These are phyloP conservation scores for Hesperophylax magnus DNA, from an alignment of 1,140 invertebrate genomes.

Conservation along the genomic window DNA sequence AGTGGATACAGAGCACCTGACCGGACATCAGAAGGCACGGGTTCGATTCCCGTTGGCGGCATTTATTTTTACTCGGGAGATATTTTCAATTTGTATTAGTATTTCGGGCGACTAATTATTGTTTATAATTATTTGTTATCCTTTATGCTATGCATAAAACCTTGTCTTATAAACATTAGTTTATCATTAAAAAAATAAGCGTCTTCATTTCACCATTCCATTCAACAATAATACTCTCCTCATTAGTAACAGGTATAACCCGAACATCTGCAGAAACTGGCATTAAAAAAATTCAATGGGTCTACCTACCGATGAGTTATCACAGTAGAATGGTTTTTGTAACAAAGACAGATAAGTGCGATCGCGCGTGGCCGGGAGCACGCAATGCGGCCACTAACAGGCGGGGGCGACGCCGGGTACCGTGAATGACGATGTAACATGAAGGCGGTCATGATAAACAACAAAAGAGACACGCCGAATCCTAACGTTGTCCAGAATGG, in stretches of 20 bases:
- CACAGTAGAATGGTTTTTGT: background rate
- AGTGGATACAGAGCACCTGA: too few relatives aligned
- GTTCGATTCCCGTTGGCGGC: too few relatives aligned
- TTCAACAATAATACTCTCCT: too few relatives aligned
- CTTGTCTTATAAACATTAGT: too few relatives aligned
- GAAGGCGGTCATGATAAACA: constrained; percentile 21
- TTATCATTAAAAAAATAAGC: too few relatives aligned
- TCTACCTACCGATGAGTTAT: background rate
- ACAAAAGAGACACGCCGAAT: constrained; percentile 3
- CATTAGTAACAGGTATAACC: background rate
- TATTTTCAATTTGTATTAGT: too few relatives aligned
- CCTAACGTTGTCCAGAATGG: background rate
- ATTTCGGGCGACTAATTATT: too few relatives aligned
- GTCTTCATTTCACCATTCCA: too few relatives aligned
- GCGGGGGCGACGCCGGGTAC: background rate
- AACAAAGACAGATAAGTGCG: background rate
- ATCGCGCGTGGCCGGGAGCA: constrained; percentile 4
- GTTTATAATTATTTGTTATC: too few relatives aligned
- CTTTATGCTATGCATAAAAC: too few relatives aligned
- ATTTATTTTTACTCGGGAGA: too few relatives aligned
- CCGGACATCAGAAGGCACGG: too few relatives aligned
- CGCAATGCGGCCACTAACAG: constrained; percentile 15
- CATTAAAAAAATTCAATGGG: background rate
- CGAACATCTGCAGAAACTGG: background rate
- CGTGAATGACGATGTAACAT: constrained; percentile 35